Evolutionary conservation across 2,797 vertebrate species (phyloP).

Genomic region (Cryptoblepharus egeriae): DNA sequence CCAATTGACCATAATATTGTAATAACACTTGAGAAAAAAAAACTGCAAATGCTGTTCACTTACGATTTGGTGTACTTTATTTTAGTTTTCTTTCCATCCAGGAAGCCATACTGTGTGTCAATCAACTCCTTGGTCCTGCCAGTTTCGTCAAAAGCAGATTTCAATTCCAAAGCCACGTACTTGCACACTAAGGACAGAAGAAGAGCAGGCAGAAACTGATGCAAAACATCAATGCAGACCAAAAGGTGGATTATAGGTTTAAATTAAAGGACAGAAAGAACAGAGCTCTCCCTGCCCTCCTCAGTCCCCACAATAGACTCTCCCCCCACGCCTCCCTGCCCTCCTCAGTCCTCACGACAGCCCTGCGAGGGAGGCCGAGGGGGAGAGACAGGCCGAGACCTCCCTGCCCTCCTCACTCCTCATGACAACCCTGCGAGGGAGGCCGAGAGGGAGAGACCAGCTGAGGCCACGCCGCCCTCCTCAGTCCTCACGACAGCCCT

Average conservation of each 20-base stretch:
- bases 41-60: conserved; percentile 69
- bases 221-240: not conserved
- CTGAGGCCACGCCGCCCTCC: no score
- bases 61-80: conserved; percentile 96
- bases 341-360: no score
- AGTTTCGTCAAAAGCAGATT: conserved; percentile 93
- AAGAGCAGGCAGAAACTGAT: rapidly evolving
- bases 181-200: conserved; percentile 86
- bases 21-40: not conserved
- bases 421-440: no score
- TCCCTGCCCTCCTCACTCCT: no score
- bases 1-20: not conserved
- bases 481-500: no score
- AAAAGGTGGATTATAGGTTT: not conserved
- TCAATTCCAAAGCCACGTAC: conserved; percentile 94
- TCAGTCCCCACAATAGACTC: no score
- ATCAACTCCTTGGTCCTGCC: conserved; percentile 94
- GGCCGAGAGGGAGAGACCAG: no score
- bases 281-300: no score
- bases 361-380: no score
- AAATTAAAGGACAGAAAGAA: not conserved
- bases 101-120: conserved; percentile 89
- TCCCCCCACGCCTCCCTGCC: no score
- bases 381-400: no score
- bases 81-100: conserved; percentile 87